Evolutionary conservation across 2,797 vertebrate species (phyloP).

Genomic region (Anguilla obscura): DNA sequence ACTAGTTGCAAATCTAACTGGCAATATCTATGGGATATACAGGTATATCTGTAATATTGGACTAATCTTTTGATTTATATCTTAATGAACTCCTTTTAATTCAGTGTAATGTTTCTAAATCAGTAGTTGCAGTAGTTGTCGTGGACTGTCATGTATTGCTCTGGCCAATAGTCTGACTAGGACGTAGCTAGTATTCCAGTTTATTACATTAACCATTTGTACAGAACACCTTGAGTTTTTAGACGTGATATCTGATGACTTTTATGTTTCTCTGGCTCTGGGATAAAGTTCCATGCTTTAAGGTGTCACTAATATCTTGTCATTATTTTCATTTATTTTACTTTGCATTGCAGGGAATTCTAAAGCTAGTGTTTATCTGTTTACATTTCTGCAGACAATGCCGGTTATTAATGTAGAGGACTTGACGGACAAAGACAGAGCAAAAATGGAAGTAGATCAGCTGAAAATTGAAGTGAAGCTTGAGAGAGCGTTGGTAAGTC

Average conservation of each 20-base stretch:
- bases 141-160: neutral
- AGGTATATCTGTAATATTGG: neutral
- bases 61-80: neutral
- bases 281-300: neutral
- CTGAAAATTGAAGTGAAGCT: constrained; percentile 86
- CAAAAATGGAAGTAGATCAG: constrained; percentile 90
- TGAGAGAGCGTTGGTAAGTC: constrained; percentile 86
- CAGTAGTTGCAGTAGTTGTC: neutral
- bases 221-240: neutral
- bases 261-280: neutral
- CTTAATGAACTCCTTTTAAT: neutral
- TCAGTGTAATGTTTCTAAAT: neutral
- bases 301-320: neutral
- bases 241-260: neutral
- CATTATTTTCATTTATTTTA: neutral
- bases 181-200: neutral
- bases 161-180: neutral
- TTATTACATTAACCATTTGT: neutral
- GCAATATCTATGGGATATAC: neutral
- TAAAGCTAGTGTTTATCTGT: neutral
- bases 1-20: neutral
- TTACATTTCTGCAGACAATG: constrained; percentile 70
- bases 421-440: constrained; percentile 89
- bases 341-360: neutral
- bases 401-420: constrained; percentile 89